Conservation (phyloP, 2,888 invertebrate species). For the Campoletis raptor region DNA sequence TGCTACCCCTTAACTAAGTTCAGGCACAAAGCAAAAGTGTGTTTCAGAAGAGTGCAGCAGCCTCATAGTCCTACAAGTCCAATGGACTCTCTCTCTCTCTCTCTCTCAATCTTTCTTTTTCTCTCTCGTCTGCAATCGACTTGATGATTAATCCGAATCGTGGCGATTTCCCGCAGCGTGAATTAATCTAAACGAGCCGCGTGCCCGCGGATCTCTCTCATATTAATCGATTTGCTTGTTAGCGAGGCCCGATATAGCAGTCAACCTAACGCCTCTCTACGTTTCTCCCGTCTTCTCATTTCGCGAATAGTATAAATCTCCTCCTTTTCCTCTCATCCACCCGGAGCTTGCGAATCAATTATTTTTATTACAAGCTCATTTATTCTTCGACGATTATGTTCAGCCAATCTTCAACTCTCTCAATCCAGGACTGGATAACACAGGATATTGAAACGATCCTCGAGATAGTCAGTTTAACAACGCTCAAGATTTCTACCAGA, state of each 20-base stretch:
- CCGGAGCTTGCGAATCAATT: background rate
- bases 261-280: conserved; percentile 59
- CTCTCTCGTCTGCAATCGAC: conserved; percentile 56
- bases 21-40: conserved; percentile 32
- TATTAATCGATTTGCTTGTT: conserved; percentile 74
- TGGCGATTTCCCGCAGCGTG: conserved; percentile 71
- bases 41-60: conserved; percentile 11
- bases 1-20: conserved; percentile 47
- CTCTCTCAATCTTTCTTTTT: conserved; percentile 9
- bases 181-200: conserved; percentile 71
- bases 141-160: conserved; percentile 72
- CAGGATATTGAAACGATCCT: background rate
- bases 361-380: conserved; percentile 8
- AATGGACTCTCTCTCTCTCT: conserved; percentile 32
- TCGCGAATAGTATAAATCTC: conserved; percentile 42
- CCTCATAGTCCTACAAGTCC: conserved; percentile 41
- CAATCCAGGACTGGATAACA: background rate
- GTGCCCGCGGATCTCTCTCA: conserved; percentile 47
- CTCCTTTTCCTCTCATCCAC: background rate
- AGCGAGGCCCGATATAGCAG: conserved; percentile 62
- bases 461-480: background rate
- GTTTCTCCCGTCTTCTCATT: conserved; percentile 12
- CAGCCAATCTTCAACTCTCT: background rate
- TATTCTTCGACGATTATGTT: background rate
- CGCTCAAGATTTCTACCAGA: background rate